phyloP scores from a whole-genome alignment of 2,113 vertebrate genomes.

The Pholis gunnellus region DNA sequence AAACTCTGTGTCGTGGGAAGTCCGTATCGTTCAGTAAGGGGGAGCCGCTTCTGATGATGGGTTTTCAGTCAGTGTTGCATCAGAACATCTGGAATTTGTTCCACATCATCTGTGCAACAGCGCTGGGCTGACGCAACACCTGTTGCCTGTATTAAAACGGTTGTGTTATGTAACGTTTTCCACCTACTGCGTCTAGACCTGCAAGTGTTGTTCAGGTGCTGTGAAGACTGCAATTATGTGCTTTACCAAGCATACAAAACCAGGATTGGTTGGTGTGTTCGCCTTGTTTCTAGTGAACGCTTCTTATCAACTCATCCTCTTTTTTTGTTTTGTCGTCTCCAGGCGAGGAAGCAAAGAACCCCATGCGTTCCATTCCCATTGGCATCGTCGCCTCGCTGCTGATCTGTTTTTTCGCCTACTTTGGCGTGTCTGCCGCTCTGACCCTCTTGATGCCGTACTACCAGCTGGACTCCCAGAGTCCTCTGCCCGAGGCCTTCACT shows the following conservation, averaged over 20 bases:
- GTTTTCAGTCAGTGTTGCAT: not conserved
- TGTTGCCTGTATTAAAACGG: not conserved
- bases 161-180: not conserved
- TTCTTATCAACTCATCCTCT: not conserved
- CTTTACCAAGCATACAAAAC: not conserved
- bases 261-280: not conserved
- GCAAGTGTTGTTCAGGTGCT: not conserved
- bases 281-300: not conserved
- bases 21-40: not conserved
- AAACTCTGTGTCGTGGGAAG: not conserved
- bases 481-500: constrained; percentile 93
- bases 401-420: constrained; percentile 96
- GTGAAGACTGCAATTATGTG: not conserved
- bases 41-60: not conserved
- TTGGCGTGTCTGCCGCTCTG: constrained; percentile 92
- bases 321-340: constrained; percentile 4
- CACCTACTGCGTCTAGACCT: not conserved
- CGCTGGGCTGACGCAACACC: not conserved
- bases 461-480: constrained; percentile 88
- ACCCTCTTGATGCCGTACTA: constrained; percentile 98
- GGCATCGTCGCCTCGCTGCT: constrained; percentile 94
- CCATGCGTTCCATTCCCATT: constrained; percentile 92
- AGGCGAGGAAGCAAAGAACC: constrained; percentile 97
- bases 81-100: not conserved
- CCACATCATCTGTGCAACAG: not conserved